Evolutionary conservation across 2,888 invertebrate genomes (phyloP).

Genomic region (Aricia artaxerxes): DNA sequence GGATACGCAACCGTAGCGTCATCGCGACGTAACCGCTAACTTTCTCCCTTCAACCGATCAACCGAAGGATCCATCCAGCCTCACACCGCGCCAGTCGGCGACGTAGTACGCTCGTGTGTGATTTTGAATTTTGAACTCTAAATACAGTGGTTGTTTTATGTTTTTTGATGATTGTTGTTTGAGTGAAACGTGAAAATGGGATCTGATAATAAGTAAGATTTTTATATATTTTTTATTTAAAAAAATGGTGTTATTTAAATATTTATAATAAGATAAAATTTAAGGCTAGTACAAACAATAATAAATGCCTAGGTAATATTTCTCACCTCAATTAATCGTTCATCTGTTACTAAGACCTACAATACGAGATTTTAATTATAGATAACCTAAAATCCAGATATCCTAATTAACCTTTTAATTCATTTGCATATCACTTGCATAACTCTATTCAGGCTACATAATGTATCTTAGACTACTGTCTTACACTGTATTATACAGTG

Average conservation of each 20-base stretch:
- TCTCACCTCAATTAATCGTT: not conserved
- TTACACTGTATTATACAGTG: not conserved
- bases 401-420: not conserved
- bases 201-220: constrained; percentile 65
- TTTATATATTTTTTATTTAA: constrained; percentile 37
- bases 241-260: not conserved
- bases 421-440: not conserved
- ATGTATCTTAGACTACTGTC: not conserved
- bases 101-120: constrained; percentile 63
- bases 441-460: not conserved
- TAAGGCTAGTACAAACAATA: not conserved
- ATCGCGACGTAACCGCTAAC: constrained; percentile 77
- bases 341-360: not conserved
- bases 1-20: constrained; percentile 77
- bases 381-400: not conserved
- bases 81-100: constrained; percentile 65
- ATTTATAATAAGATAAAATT: not conserved
- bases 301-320: not conserved
- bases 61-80: constrained; percentile 50
- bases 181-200: constrained; percentile 66
- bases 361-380: not conserved
- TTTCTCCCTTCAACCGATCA: constrained; percentile 63
- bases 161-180: constrained; percentile 46
- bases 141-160: constrained; percentile 51
- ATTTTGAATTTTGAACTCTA: constrained; percentile 48